These are phyloP conservation scores for Drosophila bunnanda DNA, from an alignment of 2,888 invertebrate genomes.

Conservation along the genomic window DNA sequence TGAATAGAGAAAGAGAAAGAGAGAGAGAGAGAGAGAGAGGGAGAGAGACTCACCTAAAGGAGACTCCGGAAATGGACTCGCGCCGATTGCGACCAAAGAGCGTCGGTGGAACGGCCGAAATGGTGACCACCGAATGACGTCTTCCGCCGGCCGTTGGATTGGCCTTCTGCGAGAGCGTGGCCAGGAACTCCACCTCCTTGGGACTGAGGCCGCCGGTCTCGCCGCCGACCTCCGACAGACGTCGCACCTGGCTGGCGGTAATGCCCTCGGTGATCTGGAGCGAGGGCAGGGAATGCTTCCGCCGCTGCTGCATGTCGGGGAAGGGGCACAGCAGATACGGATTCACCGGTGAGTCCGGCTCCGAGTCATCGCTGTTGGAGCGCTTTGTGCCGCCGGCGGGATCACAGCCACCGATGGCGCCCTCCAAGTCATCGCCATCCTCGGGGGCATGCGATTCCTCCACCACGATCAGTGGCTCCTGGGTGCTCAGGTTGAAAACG, in stretches of 20 bases:
- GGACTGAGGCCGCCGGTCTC: slow-evolving; percentile 90
- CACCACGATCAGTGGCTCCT: slow-evolving; percentile 93
- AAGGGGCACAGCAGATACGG: slow-evolving; percentile 93
- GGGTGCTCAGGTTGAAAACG: slow-evolving; percentile 86
- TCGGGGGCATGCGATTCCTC: slow-evolving; percentile 90
- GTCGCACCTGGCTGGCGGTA: slow-evolving; percentile 93
- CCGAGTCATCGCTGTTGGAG: slow-evolving; percentile 86
- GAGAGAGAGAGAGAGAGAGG: background rate
- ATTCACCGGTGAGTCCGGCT: slow-evolving; percentile 91
- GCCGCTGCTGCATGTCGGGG: slow-evolving; percentile 89
- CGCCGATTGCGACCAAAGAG: slow-evolving; percentile 92
- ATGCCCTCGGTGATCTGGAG: slow-evolving; percentile 93
- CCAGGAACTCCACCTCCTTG: slow-evolving; percentile 93
- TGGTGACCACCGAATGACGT: slow-evolving; percentile 94
- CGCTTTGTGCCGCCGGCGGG: slow-evolving; percentile 81
- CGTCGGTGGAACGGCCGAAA: slow-evolving; percentile 91
- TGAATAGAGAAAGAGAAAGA: background rate
- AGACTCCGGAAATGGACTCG: slow-evolving; percentile 92
- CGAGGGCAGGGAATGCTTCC: slow-evolving; percentile 93
- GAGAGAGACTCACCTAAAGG: slow-evolving; percentile 84
- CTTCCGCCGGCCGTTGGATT: slow-evolving; percentile 89
- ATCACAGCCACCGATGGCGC: slow-evolving; percentile 87
- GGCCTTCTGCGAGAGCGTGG: slow-evolving; percentile 90
- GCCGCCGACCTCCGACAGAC: slow-evolving; percentile 91
- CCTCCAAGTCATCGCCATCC: slow-evolving; percentile 88